phyloP scores from a whole-genome alignment of 2,888 invertebrate species.

The Eumerus sabulonum region DNA sequence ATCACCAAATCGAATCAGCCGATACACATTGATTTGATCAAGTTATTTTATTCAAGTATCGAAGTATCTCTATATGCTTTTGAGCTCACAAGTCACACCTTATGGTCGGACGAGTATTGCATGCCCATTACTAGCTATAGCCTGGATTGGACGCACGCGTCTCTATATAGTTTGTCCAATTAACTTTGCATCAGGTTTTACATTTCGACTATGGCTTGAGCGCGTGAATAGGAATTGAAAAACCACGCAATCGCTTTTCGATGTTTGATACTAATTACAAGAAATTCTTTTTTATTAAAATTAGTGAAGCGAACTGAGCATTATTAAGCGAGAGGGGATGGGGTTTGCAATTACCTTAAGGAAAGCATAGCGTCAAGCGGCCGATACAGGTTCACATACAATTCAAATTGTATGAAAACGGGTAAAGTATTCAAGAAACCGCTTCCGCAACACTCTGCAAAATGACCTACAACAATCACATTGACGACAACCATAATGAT shows the following conservation, averaged over 20 bases:
- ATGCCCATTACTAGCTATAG: too few species aligned
- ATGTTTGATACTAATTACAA: constrained; percentile 56
- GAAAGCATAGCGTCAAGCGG: constrained; percentile 42
- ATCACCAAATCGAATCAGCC: constrained; percentile 65
- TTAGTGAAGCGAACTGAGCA: too few species aligned
- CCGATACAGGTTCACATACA: constrained; percentile 55
- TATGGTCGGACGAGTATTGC: not conserved
- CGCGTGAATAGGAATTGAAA: constrained; percentile 55
- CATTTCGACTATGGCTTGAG: constrained; percentile 31
- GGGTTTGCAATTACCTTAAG: too few species aligned
- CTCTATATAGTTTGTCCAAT: constrained; percentile 56
- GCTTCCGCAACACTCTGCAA: not conserved
- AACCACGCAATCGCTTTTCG: constrained; percentile 41
- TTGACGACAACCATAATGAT: constrained; percentile 36
- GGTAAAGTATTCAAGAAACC: constrained; percentile 60
- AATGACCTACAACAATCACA: not conserved
- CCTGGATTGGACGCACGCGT: too few species aligned
- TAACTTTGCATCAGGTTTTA: constrained; percentile 67
- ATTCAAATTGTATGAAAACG: constrained; percentile 66
- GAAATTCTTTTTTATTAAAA: constrained; percentile 47
- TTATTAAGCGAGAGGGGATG: too few species aligned
- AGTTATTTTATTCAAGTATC: constrained; percentile 11
- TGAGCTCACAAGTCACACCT: constrained; percentile 62
- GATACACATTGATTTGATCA: constrained; percentile 67
- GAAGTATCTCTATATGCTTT: not conserved